Conservation (phyloP, 2,888 invertebrate genomes). For the Cataglyphis altisquamis region DNA sequence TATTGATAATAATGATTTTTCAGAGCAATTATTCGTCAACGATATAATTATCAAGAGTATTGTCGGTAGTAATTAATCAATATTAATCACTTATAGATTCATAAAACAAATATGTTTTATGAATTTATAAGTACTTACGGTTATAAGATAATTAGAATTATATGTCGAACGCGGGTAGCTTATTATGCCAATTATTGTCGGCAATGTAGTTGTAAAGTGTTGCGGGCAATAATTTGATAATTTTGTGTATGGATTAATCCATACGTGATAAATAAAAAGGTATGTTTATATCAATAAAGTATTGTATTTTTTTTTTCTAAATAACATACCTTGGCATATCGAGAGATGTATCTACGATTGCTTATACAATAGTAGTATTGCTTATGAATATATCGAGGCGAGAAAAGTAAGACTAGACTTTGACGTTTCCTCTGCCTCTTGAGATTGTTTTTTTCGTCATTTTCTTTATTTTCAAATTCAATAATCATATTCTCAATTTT, state of each 20-base stretch:
- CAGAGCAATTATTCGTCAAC: conserved; percentile 26
- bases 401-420: conserved; percentile 38
- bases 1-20: conserved; percentile 22
- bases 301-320: conserved; percentile 5
- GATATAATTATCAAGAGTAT: conserved; percentile 36
- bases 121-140: conserved; percentile 16
- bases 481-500: conserved; percentile 13
- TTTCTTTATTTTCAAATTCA: conserved; percentile 54
- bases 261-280: conserved; percentile 2
- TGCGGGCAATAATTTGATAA: conserved; percentile 29
- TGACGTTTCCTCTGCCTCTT: conserved; percentile 61
- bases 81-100: conserved; percentile 38
- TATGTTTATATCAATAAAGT: conserved; percentile 37
- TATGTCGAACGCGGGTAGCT: conserved; percentile 21
- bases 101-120: conserved; percentile 18
- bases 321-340: conserved; percentile 28
- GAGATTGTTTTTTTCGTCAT: conserved; percentile 61
- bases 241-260: conserved; percentile 27
- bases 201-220: conserved; percentile 17
- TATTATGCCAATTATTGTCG: conserved; percentile 26
- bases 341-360: conserved; percentile 54
- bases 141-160: conserved; percentile 20
- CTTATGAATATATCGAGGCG: conserved; percentile 57
- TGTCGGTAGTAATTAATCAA: conserved; percentile 8
- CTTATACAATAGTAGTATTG: conserved; percentile 64